Evolutionary conservation across 2,113 vertebrate species (phyloP).

Genomic region (Pterocles gutturalis): DNA sequence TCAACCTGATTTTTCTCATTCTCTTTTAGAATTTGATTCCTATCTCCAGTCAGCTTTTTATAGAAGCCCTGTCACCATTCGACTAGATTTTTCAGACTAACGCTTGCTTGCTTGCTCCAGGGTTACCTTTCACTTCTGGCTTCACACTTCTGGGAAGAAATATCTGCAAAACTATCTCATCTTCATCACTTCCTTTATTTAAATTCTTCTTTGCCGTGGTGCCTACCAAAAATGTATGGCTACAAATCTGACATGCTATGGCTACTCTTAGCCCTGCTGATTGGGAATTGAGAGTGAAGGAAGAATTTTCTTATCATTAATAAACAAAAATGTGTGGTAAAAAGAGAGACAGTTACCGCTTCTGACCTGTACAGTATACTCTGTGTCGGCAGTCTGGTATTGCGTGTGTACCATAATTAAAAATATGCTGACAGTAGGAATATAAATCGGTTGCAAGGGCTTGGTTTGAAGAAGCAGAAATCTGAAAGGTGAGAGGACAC

Average conservation of each 20-base stretch:
- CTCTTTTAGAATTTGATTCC: not conserved
- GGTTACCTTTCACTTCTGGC: not conserved
- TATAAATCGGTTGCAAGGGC: not conserved
- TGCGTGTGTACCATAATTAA: not conserved
- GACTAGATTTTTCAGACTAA: not conserved
- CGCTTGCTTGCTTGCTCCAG: not conserved
- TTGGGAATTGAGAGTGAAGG: not conserved
- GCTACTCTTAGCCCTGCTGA: not conserved
- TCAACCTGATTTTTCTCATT: not conserved
- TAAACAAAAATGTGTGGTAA: not conserved
- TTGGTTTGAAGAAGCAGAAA: not conserved
- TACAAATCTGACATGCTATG: not conserved
- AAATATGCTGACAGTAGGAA: not conserved
- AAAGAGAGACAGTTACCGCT: not conserved
- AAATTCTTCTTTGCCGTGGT: not conserved
- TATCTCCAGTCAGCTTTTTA: not conserved
- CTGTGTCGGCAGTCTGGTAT: not conserved
- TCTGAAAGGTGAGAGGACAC: not conserved
- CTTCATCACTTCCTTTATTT: not conserved
- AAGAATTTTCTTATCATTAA: not conserved
- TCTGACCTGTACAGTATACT: not conserved
- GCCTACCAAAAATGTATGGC: not conserved
- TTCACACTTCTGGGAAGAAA: not conserved
- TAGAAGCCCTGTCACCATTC: not conserved
- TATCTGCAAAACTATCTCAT: not conserved